Base-by-base conservation (phyloP, 2,797 vertebrate species). In the Chaetodon trifasciatus region DNA sequence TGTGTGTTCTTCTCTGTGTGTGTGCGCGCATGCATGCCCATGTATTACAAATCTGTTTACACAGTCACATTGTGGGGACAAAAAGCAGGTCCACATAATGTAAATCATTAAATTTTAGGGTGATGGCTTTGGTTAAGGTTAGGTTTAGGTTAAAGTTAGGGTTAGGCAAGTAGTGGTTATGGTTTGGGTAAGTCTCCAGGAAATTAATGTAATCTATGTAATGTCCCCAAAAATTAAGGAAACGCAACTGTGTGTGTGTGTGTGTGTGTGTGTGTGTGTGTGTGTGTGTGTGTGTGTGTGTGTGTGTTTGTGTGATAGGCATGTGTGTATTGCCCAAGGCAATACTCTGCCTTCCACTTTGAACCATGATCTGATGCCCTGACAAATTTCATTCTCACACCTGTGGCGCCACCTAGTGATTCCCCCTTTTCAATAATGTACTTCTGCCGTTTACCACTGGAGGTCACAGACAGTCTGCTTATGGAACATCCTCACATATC, bases 331-430 rank as follows among this genome's bases (percentile, higher is more conserved):
- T 67, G 23, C 52, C 32, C 21, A 23, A 16, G 32, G 44, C 44
- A 39, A 24, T 65, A 32, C 62, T 63, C 42, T 68, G 21, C 13
- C 11, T 57, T 67, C 46, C 23, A 55, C 49, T 78, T 10, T 82
- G 61, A 49, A 81, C 64, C 53, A 17, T 55, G 52, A 61, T 2
- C 65, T 70, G 32, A 66, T 8, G 0, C 64, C 10, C 32, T 37
- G 5, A 46, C 23, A 17, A 13, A 13, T 28, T 60, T 81, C 16
- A 84, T 81, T 75, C 9, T 63, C 23, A 39, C 40, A 23, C 40
- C 32, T 76, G 24, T 86, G 65, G 80, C 74, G 70, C 89, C 93
- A 89, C 78, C 90, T 88, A 67, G 79, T 84, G 93, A 8, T 32
- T 11, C 2, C 71, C 8, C 46, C 1, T 6, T 44, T 35, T 11